Evolutionary conservation across 2,113 vertebrate species (phyloP), one percentile per base, ranked within the genome.

Genomic region (Pygoscelis antarcticus): DNA sequence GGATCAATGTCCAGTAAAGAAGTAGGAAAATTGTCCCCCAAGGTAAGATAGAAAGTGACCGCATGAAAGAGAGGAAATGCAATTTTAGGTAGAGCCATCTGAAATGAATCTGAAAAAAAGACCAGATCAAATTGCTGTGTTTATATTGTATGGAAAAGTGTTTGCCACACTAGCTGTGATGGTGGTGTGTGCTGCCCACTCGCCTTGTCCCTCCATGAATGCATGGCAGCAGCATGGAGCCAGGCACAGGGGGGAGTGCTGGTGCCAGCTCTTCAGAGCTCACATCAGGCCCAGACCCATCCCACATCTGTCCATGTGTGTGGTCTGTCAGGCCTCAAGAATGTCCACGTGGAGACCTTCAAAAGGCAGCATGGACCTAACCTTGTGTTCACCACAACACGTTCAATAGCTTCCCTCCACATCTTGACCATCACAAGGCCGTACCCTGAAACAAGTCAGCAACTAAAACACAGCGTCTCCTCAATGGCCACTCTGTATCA

Each of bases 171-270:
- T 6, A 78, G 34, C 38, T 57, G 46, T 21, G 51, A 66, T 36
- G n/a, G 8, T 49, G 40, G 3, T 5, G 1, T 10, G 3, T 15
- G 16, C 19, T 68, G 16, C 10, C 16, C 3, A 0, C 21, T 52
- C 7, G 0, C 30, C 40, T 49, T 2, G 1, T 54, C 21, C 26
- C 25, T 26, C 8, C 7, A 18, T 4, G 8, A 25, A 54, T n/a
- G 16, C 0, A 0, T 20, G 4, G 70, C 20, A 14, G 32, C 60
- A 61, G 52, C 52, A 76, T 3, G 14, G 29, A 90, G 32, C 19
- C 22, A 79, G 57, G 61, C 21, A 69, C 23, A 30, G 14, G 5
- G 44, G 13, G 26, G 11, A 52, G 12, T 16, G 42, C 34, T 0
- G 1, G 29, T 22, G 23, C 10, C 82, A 65, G 46, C 30, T 75